phyloP scores from a whole-genome alignment of 2,888 invertebrate genomes.

The Heteropelma amictum region DNA sequence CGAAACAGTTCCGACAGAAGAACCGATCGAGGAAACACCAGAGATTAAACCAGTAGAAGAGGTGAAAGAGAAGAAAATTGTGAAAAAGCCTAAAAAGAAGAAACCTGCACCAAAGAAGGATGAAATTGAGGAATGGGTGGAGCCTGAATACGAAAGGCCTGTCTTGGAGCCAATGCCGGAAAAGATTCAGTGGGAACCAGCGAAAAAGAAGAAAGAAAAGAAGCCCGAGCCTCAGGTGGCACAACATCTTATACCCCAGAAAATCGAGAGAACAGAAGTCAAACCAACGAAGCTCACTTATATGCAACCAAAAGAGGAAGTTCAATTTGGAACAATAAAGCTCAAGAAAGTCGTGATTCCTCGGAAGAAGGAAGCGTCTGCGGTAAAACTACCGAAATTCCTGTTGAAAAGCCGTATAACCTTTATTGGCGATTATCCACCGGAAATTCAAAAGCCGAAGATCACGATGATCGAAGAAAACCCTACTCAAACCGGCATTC shows the following conservation, averaged over 20 bases:
- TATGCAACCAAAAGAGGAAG: constrained; percentile 80
- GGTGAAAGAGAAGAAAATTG: constrained; percentile 58
- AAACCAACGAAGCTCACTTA: constrained; percentile 82
- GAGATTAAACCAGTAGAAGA: constrained; percentile 57
- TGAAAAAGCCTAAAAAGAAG: constrained; percentile 61
- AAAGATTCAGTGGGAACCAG: constrained; percentile 72
- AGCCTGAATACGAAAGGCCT: constrained; percentile 74
- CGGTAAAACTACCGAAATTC: constrained; percentile 81
- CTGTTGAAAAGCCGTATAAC: constrained; percentile 86
- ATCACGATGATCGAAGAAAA: constrained; percentile 79
- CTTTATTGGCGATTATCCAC: constrained; percentile 82
- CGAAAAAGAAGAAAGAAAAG: constrained; percentile 68
- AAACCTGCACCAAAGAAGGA: constrained; percentile 62
- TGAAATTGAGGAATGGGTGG: constrained; percentile 71
- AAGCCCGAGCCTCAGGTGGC: constrained; percentile 58
- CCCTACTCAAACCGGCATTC: constrained; percentile 82
- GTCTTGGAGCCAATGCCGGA: constrained; percentile 76
- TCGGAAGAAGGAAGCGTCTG: constrained; percentile 78
- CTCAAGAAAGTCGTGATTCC: constrained; percentile 81
- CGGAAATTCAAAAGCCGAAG: constrained; percentile 79
- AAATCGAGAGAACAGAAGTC: constrained; percentile 82
- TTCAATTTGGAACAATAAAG: constrained; percentile 84
- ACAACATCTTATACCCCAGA: constrained; percentile 77
- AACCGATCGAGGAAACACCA: constrained; percentile 34
- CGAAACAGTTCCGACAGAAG: constrained; percentile 46